Base-by-base conservation (phyloP, 2,797 vertebrate species). In the Microctenopoma stevenorrisi region DNA sequence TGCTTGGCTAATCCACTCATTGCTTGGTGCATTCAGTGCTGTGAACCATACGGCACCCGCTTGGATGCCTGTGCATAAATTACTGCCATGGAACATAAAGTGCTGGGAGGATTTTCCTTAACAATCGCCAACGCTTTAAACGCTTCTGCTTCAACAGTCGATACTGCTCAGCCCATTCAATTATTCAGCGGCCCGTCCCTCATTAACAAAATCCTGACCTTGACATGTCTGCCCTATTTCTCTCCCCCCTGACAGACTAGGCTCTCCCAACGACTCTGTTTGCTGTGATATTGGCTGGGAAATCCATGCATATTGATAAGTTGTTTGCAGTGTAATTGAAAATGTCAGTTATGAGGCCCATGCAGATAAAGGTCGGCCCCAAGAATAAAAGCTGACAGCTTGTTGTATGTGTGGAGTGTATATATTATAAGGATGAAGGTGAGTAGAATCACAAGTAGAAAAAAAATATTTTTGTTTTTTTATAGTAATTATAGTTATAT, bases 251-350 rank as follows among this genome's bases (percentile, higher is more conserved):
- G 87, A 92, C 91, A 95, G 90, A 88, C 87, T 78, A 82, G 28
- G 91, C 90, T 89, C 93, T 87, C 90, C 83, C 82, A 91, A 90
- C 86, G 85, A 78, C 88, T 87, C 85, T 91, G 88, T 94, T 94
- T 94, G 95, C 91, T 88, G 93, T 91, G 81, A 91, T 92, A 89
- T 93, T 83, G 91, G 94, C 88, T 90, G 71, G 80, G 91, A 92
- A 94, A 97, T 96, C 96, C 95, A 96, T 98, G 95, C 94, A 95
- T 96, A 98, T 97, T 91, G 96, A 97, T 96, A 94, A 92, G 88
- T 94, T 96, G 96, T 96, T 96, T 95, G 95, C 96, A 86, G 93
- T 93, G 95, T 96, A 94, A 97, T 97, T 96, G 96, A 96, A 94
- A 96, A 96, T 96, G 96, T 96, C 96, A 95, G 94, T 96, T 95